Evolutionary conservation across 2,113 vertebrate genomes (phyloP).

Genomic region (Oceanites oceanicus): DNA sequence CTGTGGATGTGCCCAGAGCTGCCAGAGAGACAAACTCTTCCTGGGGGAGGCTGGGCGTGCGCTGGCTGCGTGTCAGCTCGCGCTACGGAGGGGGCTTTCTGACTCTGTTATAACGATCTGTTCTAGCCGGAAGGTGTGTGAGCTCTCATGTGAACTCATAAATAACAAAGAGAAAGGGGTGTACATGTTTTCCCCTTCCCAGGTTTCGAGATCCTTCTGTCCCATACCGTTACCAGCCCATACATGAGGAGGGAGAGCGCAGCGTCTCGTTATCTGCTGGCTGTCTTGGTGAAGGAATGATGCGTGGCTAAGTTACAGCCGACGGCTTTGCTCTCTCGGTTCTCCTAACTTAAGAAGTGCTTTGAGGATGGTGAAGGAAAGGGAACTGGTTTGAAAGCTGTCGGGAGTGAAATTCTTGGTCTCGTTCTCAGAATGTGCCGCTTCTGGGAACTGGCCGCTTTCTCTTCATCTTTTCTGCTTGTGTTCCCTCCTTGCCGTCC

Average conservation of each 20-base stretch:
- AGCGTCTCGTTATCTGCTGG: neutral
- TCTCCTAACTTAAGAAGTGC: neutral
- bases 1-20: neutral
- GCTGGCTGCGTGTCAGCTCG: neutral
- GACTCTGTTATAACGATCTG: neutral
- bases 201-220: neutral
- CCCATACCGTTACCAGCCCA: neutral
- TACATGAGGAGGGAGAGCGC: fast-evolving
- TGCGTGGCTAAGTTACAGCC: neutral
- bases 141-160: neutral
- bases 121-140: neutral
- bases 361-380: neutral
- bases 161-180: neutral
- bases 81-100: neutral
- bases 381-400: neutral
- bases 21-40: neutral
- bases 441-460: neutral
- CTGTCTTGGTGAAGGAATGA: fast-evolving
- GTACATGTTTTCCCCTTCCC: fast-evolving
- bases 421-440: fast-evolving
- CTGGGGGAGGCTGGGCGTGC: fast-evolving
- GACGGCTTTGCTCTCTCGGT: neutral
- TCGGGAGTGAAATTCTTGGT: neutral
- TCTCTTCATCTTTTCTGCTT: neutral
- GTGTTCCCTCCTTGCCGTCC: neutral